Evolutionary conservation across 1,140 invertebrate species (phyloP), one percentile per base, ranked within the genome.

Genomic region (Penaeus vannamei): DNA sequence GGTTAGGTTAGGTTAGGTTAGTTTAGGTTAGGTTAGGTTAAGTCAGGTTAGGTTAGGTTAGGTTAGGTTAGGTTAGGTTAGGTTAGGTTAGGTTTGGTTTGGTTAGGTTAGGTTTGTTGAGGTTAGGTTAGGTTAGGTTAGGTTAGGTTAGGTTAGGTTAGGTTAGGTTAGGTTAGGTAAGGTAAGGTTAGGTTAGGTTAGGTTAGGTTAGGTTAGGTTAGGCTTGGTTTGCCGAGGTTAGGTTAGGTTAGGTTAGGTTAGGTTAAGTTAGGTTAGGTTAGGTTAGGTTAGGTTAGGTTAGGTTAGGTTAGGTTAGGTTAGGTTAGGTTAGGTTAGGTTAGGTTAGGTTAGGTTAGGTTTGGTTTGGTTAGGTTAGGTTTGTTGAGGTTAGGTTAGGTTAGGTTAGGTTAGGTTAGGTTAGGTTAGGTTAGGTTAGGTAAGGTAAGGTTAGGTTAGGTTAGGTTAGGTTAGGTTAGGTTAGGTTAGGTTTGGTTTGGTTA

Each of bases 71-170:
- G 62, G 62, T 64, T 64, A 64, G 62, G 62, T 64, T 64, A 19
- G 62, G 62, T 64, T 64, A 64, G 62, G 62, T 64, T 64, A n/a
- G 62, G 62, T 64, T 64, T 19, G 62, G 62, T 64, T 64, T 64
- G 62, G 62, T 64, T 64, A n/a, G n/a, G n/a, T n/a, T n/a, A n/a
- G n/a, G n/a, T n/a, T n/a, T n/a, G n/a, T n/a, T n/a, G n/a, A n/a
- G 62, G 62, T 64, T 64, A 64, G 62, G 62, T 64, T 64, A 64
- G 62, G 62, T 64, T 64, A 64, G 62, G 62, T 64, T 64, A 19
- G 62, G 62, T 64, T 64, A 64, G 62, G 62, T 64, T 64, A 64
- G 62, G 62, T 64, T 64, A 64, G 62, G 62, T 64, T 64, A 19
- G 62, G 62, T 64, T 64, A 64, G 62, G 62, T 64, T 64, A 64